phyloP scores from a whole-genome alignment of 2,888 invertebrate genomes.

The Drosophila paracracens region DNA sequence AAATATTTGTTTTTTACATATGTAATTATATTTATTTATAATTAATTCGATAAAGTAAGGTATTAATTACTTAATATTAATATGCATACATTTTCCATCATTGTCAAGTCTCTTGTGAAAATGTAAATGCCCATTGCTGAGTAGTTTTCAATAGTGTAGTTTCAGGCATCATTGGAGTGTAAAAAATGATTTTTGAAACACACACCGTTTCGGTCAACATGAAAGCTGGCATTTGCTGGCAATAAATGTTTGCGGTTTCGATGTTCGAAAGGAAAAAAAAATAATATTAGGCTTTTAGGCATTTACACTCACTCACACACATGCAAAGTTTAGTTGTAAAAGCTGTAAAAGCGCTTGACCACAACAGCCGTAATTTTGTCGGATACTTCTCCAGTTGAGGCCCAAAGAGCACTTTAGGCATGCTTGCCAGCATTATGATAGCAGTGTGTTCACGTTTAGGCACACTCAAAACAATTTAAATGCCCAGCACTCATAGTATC shows the following conservation, averaged over 20 bases:
- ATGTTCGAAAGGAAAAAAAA: conserved; percentile 61
- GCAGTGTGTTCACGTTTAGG: conserved; percentile 21
- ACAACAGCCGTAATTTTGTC: conserved; percentile 74
- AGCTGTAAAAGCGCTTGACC: conserved; percentile 65
- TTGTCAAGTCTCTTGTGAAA: not conserved
- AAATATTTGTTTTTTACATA: not conserved
- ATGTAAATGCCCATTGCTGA: not conserved
- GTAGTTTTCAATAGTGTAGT: conserved; percentile 27
- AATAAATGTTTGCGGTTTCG: conserved; percentile 77
- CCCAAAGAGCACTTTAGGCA: conserved; percentile 69
- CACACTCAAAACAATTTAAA: conserved; percentile 48
- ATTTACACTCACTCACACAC: conserved; percentile 59
- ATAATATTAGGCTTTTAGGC: conserved; percentile 64
- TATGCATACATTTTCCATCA: not conserved
- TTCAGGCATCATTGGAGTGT: conserved; percentile 61
- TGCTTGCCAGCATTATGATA: conserved; percentile 18
- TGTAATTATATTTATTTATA: not conserved
- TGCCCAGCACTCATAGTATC: conserved; percentile 58
- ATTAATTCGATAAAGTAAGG: not conserved
- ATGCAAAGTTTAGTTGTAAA: conserved; percentile 22
- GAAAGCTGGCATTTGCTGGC: conserved; percentile 73
- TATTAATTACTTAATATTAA: not conserved
- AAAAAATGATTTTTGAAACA: conserved; percentile 71
- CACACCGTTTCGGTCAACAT: conserved; percentile 58
- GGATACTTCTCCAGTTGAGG: conserved; percentile 67